These are phyloP conservation scores for Pterocles orientalis DNA, from an alignment of 2,113 vertebrate species.

Conservation along the genomic window DNA sequence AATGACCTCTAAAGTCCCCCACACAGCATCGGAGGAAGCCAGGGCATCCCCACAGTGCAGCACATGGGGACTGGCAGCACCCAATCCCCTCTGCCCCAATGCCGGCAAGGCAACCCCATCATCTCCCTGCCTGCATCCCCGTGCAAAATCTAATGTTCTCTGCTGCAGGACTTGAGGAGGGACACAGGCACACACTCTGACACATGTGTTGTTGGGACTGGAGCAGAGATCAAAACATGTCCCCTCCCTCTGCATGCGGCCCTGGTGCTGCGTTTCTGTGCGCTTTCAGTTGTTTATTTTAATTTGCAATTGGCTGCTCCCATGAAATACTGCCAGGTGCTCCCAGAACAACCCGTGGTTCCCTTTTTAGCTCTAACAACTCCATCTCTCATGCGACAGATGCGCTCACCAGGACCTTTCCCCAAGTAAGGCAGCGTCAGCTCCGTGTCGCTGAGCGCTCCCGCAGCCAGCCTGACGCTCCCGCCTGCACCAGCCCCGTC, in stretches of 20 bases:
- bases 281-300: not conserved
- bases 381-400: not conserved
- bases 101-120: fast-evolving
- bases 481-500: not conserved
- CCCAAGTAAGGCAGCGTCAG: not conserved
- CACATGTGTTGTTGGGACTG: not conserved
- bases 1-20: fast-evolving
- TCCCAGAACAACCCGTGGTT: constrained; percentile 14
- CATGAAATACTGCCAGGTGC: constrained; percentile 4
- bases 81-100: not conserved
- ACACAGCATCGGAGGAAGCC: fast-evolving
- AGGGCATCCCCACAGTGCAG: not conserved
- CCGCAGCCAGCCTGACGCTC: not conserved
- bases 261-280: not conserved
- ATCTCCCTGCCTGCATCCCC: not conserved
- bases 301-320: fast-evolving
- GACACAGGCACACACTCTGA: not conserved
- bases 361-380: constrained; percentile 1
- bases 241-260: not conserved
- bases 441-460: not conserved
- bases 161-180: not conserved
- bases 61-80: not conserved
- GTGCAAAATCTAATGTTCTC: fast-evolving
- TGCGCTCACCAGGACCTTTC: constrained; percentile 26
- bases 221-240: not conserved